A percentile compares a stretch with the other conserved stretches of the same genome.
Evolutionary conservation across 1,140 invertebrate species (phyloP).

Genomic region (Tetramorium parvispinum): DNA sequence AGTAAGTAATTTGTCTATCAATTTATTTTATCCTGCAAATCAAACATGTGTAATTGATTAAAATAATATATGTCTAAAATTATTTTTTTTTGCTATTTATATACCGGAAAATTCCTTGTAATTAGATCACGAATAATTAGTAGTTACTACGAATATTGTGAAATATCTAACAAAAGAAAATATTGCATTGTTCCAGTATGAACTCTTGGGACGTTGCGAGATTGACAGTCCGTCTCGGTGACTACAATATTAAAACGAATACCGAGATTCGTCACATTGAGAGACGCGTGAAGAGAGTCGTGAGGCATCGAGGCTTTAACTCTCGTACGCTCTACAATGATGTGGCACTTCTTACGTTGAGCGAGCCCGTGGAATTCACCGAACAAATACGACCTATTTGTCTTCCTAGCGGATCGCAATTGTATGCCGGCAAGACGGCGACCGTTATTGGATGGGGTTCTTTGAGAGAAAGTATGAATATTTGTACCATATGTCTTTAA

Average conservation of each 20-base stretch:
- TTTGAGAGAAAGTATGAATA: constrained; percentile 90
- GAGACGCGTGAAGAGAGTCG: constrained; percentile 92
- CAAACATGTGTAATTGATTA: not conserved
- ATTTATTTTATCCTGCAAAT: not conserved
- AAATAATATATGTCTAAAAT: not conserved
- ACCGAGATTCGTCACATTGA: constrained; percentile 91
- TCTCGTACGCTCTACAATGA: constrained; percentile 95
- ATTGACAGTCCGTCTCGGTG: constrained; percentile 92
- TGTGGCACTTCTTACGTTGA: constrained; percentile 93
- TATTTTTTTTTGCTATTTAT: not conserved
- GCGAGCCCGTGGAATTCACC: constrained; percentile 91
- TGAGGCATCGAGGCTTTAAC: constrained; percentile 94
- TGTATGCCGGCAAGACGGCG: constrained; percentile 89
- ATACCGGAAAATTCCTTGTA: not conserved
- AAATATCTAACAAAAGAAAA: constrained; percentile 4
- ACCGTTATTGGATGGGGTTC: constrained; percentile 95
- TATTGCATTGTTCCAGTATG: constrained; percentile 88
- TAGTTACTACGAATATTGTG: not conserved
- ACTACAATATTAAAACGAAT: constrained; percentile 92
- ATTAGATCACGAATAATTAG: not conserved
- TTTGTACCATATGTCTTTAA: constrained; percentile 11
- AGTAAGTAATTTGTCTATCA: constrained; percentile 87
- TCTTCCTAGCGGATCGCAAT: constrained; percentile 88
- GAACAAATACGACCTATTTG: constrained; percentile 93
- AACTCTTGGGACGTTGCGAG: constrained; percentile 94